Percentiles rank a stretch among this genome's conserved stretches.
phyloP scores from a whole-genome alignment of 2,797 vertebrate genomes.

The Odontamblyopus lacepedii region DNA sequence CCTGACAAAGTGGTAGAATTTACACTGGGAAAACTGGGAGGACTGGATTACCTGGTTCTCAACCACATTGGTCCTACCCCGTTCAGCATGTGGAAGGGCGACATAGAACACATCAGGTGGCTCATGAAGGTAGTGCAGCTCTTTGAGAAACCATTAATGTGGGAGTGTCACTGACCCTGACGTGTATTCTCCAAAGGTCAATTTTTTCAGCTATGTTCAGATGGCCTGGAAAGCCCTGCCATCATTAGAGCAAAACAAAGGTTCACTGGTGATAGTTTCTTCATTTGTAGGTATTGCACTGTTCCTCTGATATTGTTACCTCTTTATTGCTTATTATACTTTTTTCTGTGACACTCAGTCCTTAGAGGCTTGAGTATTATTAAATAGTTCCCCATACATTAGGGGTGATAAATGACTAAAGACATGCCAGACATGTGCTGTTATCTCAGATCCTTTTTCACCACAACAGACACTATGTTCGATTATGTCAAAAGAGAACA shows the following conservation, averaged over 20 bases:
- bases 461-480: not conserved
- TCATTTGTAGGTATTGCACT: constrained; percentile 80
- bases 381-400: not conserved
- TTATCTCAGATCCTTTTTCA: not conserved
- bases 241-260: constrained; percentile 78
- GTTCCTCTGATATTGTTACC: not conserved
- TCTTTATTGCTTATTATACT: not conserved
- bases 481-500: not conserved
- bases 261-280: constrained; percentile 78
- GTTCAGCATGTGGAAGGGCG: constrained; percentile 79
- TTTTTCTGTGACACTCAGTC: not conserved
- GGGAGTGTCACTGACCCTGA: not conserved
- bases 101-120: constrained; percentile 77
- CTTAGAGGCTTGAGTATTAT: not conserved
- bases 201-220: constrained; percentile 88
- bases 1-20: constrained; percentile 81
- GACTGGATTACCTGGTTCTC: constrained; percentile 85
- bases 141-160: not conserved
- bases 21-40: constrained; percentile 82
- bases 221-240: constrained; percentile 81
- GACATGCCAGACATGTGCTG: not conserved
- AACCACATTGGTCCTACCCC: constrained; percentile 83
- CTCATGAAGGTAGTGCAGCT: constrained; percentile 83
- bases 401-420: not conserved
- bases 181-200: constrained; percentile 77